These are phyloP conservation scores for Arge pagana DNA, from an alignment of 2,888 invertebrate genomes.

Conservation along the genomic window DNA sequence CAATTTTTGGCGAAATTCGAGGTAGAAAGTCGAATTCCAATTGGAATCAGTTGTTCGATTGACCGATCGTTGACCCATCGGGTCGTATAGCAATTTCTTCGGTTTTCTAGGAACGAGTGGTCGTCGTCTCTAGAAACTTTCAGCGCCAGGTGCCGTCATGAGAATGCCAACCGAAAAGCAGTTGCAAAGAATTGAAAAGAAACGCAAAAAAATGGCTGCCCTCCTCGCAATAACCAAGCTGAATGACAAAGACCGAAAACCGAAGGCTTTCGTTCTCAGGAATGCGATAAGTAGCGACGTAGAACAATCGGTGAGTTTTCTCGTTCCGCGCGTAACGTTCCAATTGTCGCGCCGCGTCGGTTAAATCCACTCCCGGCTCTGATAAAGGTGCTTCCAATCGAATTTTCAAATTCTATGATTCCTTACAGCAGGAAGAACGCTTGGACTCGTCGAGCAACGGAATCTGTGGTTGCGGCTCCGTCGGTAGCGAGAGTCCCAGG, in stretches of 20 bases:
- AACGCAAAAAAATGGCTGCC: conserved; percentile 68
- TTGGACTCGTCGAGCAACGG: conserved; percentile 26
- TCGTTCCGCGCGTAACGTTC: conserved; percentile 18
- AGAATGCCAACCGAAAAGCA: conserved; percentile 60
- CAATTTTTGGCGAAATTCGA: background rate
- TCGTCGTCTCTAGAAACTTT: conserved; percentile 11
- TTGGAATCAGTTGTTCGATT: conserved; percentile 2
- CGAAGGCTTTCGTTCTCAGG: conserved; percentile 39
- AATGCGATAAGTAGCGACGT: conserved; percentile 31
- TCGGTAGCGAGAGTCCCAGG: conserved; percentile 29
- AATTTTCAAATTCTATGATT: no score
- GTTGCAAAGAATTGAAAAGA: conserved; percentile 64
- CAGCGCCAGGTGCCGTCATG: conserved; percentile 43
- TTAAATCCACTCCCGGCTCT: background rate
- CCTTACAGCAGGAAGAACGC: conserved; percentile 17
- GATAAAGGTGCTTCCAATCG: background rate
- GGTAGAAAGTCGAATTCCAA: background rate
- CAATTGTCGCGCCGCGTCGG: background rate
- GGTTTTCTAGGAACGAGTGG: conserved; percentile 24
- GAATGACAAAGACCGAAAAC: conserved; percentile 64
- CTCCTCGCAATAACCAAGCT: conserved; percentile 65
- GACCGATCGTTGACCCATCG: background rate
- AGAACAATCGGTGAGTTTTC: conserved; percentile 28
- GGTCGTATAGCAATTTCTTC: background rate
- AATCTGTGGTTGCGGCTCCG: conserved; percentile 10